These are phyloP conservation scores for Antedon mediterranea DNA, from an alignment of 53 echinoderm and acorn worm genomes.

Conservation along the genomic window DNA sequence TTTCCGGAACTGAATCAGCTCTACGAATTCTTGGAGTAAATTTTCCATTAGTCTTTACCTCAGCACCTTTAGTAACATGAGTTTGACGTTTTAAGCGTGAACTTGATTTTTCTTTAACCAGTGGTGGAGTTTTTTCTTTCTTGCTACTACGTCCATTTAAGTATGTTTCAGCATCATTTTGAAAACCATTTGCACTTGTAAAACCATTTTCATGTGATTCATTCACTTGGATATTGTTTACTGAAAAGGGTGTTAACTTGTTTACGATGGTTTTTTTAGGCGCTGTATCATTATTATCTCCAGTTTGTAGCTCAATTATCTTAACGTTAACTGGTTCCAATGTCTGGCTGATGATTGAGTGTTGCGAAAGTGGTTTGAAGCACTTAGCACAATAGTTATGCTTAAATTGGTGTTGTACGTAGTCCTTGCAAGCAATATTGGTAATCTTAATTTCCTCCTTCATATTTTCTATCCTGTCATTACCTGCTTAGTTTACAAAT, in stretches of 20 bases:
- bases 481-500: too few relatives aligned
- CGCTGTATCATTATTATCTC: neutral
- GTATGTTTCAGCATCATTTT: neutral
- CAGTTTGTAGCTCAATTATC: conserved; percentile 6
- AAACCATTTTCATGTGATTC: neutral
- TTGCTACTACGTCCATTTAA: neutral
- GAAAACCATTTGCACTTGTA: neutral
- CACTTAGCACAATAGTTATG: conserved; percentile 61
- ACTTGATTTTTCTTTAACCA: neutral
- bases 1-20: neutral
- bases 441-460: neutral
- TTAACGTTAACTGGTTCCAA: conserved; percentile 10
- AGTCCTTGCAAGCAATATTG: conserved; percentile 25
- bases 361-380: conserved; percentile 59
- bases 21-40: conserved; percentile 6
- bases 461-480: neutral
- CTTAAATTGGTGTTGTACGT: conserved; percentile 71
- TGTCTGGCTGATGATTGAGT: neutral
- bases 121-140: neutral
- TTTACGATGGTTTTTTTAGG: neutral
- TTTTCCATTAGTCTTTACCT: conserved; percentile 15
- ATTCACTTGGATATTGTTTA: neutral
- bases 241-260: neutral
- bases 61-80: conserved; percentile 1
- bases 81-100: conserved; percentile 8